phyloP scores from a whole-genome alignment of 2,888 invertebrate species.

The Rotaria socialis region DNA sequence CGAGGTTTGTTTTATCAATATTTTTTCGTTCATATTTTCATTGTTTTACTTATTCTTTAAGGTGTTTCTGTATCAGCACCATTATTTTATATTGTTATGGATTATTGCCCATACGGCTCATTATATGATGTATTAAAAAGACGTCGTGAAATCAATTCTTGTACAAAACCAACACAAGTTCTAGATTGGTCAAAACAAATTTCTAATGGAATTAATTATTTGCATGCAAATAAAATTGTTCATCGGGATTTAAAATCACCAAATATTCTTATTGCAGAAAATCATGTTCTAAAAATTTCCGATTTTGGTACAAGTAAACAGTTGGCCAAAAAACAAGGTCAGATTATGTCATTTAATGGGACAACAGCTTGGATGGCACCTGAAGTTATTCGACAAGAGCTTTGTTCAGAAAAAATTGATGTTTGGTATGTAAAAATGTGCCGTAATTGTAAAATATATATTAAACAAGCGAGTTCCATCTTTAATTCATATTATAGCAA shows the following conservation, averaged over 20 bases:
- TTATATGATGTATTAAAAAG: slow-evolving; percentile 81
- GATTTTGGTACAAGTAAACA: slow-evolving; percentile 94
- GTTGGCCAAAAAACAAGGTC: slow-evolving; percentile 77
- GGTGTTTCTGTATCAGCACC: slow-evolving; percentile 81
- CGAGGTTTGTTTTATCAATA: slow-evolving; percentile 57
- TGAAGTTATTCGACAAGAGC: slow-evolving; percentile 90
- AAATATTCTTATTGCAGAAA: slow-evolving; percentile 60
- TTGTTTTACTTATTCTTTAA: background rate
- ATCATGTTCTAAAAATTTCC: slow-evolving; percentile 77
- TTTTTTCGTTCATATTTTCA: background rate
- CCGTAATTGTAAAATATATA: background rate
- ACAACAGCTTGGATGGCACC: slow-evolving; percentile 96
- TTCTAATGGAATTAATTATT: slow-evolving; percentile 88
- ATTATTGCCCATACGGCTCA: slow-evolving; percentile 90
- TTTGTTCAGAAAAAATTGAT: slow-evolving; percentile 93
- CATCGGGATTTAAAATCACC: slow-evolving; percentile 97
- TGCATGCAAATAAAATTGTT: slow-evolving; percentile 90
- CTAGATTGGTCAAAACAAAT: slow-evolving; percentile 91
- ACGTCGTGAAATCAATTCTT: slow-evolving; percentile 65
- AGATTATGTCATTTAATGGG: slow-evolving; percentile 94
- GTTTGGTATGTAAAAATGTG: slow-evolving; percentile 69
- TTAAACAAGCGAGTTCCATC: no score
- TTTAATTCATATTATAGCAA: no score
- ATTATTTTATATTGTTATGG: slow-evolving; percentile 92
- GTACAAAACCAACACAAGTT: slow-evolving; percentile 75